phyloP scores from a whole-genome alignment of 2,113 vertebrate species.

The Salvelinus fontinalis region DNA sequence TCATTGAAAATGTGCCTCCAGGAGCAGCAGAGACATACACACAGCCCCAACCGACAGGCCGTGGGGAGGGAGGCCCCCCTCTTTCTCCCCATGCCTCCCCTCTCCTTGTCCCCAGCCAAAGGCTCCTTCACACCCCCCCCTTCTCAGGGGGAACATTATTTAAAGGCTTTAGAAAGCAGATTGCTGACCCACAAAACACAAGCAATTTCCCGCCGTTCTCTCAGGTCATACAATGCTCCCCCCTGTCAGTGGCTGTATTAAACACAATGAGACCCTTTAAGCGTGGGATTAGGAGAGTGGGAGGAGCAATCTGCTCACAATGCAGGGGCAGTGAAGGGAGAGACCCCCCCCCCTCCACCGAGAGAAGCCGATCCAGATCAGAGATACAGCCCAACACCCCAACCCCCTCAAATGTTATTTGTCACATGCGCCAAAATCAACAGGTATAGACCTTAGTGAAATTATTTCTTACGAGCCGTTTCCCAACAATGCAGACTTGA shows the following conservation, averaged over 20 bases:
- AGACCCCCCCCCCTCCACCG: too few relatives aligned
- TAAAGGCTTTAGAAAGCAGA: slow-evolving; percentile 69
- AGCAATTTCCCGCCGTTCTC: slow-evolving; percentile 42
- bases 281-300: slow-evolving; percentile 60
- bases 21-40: slow-evolving; percentile 61
- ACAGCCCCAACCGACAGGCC: slow-evolving; percentile 37
- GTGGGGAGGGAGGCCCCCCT: not conserved
- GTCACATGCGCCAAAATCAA: too few relatives aligned
- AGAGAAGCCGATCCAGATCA: too few relatives aligned
- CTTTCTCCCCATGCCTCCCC: too few relatives aligned
- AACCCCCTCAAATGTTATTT: too few relatives aligned
- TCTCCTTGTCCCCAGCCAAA: slow-evolving; percentile 23
- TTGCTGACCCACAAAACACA: slow-evolving; percentile 71
- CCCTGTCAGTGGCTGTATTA: slow-evolving; percentile 63
- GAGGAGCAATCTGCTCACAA: slow-evolving; percentile 70
- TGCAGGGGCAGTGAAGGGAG: slow-evolving; percentile 38
- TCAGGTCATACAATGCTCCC: slow-evolving; percentile 63
- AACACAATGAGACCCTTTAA: slow-evolving; percentile 77
- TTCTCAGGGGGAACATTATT: slow-evolving; percentile 33
- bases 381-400: too few relatives aligned
- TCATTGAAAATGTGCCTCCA: slow-evolving; percentile 75
- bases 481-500: too few relatives aligned
- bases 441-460: too few relatives aligned
- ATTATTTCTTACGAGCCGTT: too few relatives aligned
- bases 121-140: slow-evolving; percentile 36